phyloP scores from a whole-genome alignment of 2,797 vertebrate genomes.

The Anisognathus igniventris region DNA sequence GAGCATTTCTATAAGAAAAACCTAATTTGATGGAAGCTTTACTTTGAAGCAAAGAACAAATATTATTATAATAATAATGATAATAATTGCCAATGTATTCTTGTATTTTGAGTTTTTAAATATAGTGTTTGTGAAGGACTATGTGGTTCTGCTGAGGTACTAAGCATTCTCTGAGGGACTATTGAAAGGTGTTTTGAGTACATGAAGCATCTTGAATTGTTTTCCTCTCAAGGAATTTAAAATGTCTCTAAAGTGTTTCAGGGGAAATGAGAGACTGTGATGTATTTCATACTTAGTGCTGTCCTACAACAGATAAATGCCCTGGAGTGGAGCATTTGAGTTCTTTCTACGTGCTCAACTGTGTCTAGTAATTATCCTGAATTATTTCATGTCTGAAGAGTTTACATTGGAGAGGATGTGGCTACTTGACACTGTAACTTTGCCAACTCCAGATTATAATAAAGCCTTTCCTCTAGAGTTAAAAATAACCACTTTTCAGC shows the following conservation, averaged over 20 bases:
- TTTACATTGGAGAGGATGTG: neutral
- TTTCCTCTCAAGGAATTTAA: neutral
- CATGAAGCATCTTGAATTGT: neutral
- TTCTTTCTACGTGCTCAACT: neutral
- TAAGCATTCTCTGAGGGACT: neutral
- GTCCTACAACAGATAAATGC: neutral
- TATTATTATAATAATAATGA: neutral
- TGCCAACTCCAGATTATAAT: neutral
- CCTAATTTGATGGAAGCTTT: neutral
- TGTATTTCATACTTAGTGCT: neutral
- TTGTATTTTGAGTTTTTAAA: neutral
- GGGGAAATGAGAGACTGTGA: neutral
- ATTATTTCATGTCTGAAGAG: neutral
- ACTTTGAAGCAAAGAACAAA: neutral
- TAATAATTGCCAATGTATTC: neutral
- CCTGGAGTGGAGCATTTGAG: neutral
- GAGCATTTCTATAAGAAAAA: neutral
- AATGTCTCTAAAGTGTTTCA: neutral
- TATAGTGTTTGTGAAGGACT: neutral
- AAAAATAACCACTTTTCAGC: constrained; percentile 7
- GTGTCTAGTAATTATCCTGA: constrained; percentile 11
- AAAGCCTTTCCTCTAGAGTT: neutral
- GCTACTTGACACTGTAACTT: neutral
- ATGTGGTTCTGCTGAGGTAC: neutral
- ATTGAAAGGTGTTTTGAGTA: neutral